Evolutionary conservation across 2,113 vertebrate genomes (phyloP), one percentile per base, ranked within the genome.

Genomic region (Thymallus thymallus): DNA sequence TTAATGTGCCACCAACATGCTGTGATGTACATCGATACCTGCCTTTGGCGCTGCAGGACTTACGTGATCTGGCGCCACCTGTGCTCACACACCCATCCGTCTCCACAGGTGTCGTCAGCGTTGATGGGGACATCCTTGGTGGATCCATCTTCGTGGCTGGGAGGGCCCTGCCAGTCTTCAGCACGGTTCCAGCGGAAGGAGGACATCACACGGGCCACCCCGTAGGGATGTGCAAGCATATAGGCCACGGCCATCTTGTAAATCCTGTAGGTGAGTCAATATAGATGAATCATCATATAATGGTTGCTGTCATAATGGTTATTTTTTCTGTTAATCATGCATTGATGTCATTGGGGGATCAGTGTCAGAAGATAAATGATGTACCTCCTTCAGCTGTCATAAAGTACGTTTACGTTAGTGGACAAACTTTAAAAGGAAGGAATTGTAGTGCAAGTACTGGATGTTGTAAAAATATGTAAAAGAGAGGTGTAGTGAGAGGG

Each of bases 171-270:
- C 95, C 96, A 98, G 77, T 98, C 94, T 76, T 98, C 98, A 76
- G 88, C 0, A 76, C 96, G 93, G 26, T 93, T 51, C 97, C 97
- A 98, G 6, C 90, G 90, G 80, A 82, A 99, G 86, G 96, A 98
- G 20, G 97, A 98, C 96, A 98, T 99, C 35, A 99, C 88, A 29
- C 96, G 92, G 20, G 96, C 89, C 16, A 96, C 79, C 16, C 97
- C 96, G 0, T 98, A 98, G 0, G 97, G 96, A 77, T 99, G 96
- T 22, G 96, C 96, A 26, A 98, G 89, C 96, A 98, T 98, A 86
- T 97, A 96, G 16, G 82, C 92, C 0, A 92, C 83, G 0, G 91
- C 96, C 95, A 99, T 96, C 88, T 98, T 98, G 81, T 98, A 91
- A 1, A 95, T 87, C 77, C 63, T 66, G 56, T 2, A 60, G n/a